phyloP scores from a whole-genome alignment of 2,888 invertebrate species.

The Pollenia amentaria region DNA sequence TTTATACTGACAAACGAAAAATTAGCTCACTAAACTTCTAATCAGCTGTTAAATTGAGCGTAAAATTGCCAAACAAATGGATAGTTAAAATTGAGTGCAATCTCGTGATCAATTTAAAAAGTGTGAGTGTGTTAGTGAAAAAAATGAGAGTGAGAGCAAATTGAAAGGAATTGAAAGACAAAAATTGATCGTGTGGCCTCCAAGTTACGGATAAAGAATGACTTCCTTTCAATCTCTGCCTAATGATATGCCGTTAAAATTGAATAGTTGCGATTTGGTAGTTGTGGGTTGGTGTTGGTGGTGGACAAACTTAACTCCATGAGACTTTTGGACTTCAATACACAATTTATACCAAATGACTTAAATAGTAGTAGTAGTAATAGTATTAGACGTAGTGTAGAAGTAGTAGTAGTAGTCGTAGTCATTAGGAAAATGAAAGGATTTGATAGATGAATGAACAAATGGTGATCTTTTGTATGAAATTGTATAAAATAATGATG shows the following conservation, averaged over 20 bases:
- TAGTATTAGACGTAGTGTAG: constrained; percentile 7
- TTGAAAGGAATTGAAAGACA: too few species aligned
- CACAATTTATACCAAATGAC: constrained; percentile 1
- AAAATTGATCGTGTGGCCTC: too few species aligned
- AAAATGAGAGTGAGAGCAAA: too few species aligned
- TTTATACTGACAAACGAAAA: too few species aligned
- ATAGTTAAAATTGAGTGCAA: too few species aligned
- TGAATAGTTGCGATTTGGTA: constrained; percentile 46
- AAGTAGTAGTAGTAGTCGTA: constrained; percentile 58
- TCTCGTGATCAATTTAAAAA: too few species aligned
- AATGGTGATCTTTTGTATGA: constrained; percentile 74
- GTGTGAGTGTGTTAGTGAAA: too few species aligned
- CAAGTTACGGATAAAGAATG: not conserved
- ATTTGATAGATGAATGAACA: constrained; percentile 74
- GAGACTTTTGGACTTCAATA: constrained; percentile 42
- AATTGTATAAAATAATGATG: constrained; percentile 74
- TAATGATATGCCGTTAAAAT: constrained; percentile 38
- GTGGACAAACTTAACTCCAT: constrained; percentile 59
- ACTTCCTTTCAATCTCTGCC: constrained; percentile 23
- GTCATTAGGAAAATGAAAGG: constrained; percentile 74
- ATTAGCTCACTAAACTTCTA: too few species aligned
- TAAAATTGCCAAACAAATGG: too few species aligned
- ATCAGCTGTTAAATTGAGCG: too few species aligned
- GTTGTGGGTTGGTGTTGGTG: constrained; percentile 67
- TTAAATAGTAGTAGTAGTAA: constrained; percentile 42